Evolutionary conservation across 2,888 invertebrate species (phyloP).

Genomic region (Parnassius apollo): DNA sequence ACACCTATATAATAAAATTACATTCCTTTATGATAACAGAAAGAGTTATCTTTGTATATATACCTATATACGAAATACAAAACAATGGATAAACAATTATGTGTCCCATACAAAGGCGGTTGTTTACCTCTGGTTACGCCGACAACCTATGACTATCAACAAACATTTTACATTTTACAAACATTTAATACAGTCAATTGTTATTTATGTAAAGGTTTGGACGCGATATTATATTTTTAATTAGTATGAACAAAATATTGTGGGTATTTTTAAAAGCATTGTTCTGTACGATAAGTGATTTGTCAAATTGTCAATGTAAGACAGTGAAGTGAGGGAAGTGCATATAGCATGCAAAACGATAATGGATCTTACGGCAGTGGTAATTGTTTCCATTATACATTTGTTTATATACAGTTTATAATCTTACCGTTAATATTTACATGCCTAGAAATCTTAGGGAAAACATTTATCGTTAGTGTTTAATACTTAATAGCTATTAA

Average conservation of each 20-base stretch:
- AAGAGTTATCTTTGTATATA: no score
- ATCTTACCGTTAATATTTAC: constrained; percentile 41
- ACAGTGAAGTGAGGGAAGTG: no score
- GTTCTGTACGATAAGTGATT: constrained; percentile 1
- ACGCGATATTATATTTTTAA: constrained; percentile 12
- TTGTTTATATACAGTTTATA: constrained; percentile 35
- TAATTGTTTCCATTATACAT: constrained; percentile 46
- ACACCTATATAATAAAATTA: no score
- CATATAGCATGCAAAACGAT: constrained; percentile 60
- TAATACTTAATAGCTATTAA: constrained; percentile 64
- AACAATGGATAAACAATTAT: constrained; percentile 12
- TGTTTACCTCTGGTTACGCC: constrained; percentile 31
- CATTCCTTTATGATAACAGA: no score
- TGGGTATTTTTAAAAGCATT: constrained; percentile 25
- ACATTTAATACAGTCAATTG: constrained; percentile 36
- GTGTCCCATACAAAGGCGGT: constrained; percentile 25
- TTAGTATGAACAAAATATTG: constrained; percentile 20
- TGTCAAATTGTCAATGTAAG: neutral
- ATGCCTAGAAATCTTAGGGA: constrained; percentile 27
- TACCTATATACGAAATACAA: no score
- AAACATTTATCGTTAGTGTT: constrained; percentile 58
- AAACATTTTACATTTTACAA: constrained; percentile 32
- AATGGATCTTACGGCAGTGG: constrained; percentile 71
- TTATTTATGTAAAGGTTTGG: constrained; percentile 27
- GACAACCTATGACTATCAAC: constrained; percentile 27